Percentiles rank a stretch among this genome's conserved stretches.
Conservation (phyloP, 2,113 vertebrate genomes). For the Ardeotis arabs region DNA sequence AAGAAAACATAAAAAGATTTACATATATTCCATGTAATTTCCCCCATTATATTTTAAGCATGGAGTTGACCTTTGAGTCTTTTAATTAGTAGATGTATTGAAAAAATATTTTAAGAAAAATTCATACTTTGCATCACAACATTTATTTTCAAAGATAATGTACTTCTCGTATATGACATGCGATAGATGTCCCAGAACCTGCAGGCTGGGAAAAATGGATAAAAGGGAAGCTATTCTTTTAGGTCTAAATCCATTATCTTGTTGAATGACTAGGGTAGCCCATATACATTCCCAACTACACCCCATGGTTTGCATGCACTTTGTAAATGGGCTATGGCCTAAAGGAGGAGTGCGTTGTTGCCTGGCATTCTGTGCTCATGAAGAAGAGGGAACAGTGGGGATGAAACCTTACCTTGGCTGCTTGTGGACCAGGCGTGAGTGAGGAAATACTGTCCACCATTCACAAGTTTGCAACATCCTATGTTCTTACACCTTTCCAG, state of each 20-base stretch:
- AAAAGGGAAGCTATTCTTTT: not conserved
- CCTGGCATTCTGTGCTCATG: not conserved
- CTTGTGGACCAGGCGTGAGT: too few relatives aligned
- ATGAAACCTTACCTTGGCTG: not conserved
- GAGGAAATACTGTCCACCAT: not conserved
- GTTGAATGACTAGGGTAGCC: not conserved
- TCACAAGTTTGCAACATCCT: not conserved
- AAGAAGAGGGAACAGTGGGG: not conserved
- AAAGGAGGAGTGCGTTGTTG: not conserved
- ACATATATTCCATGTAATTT: conserved; percentile 1
- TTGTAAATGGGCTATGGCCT: not conserved
- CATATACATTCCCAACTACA: not conserved
- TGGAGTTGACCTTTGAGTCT: not conserved
- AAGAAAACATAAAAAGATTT: conserved; percentile 37
- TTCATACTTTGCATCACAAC: not conserved
- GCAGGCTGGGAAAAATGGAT: not conserved
- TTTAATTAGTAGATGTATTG: not conserved
- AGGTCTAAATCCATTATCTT: not conserved
- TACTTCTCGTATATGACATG: not conserved
- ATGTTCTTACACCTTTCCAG: not conserved
- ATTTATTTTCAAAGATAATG: not conserved
- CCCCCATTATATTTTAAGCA: not conserved
- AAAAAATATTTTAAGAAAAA: not conserved
- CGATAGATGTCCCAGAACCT: not conserved
- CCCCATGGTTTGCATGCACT: not conserved